Base-by-base conservation (phyloP, 2,888 invertebrate genomes). In the Leptopterna dolabrata region DNA sequence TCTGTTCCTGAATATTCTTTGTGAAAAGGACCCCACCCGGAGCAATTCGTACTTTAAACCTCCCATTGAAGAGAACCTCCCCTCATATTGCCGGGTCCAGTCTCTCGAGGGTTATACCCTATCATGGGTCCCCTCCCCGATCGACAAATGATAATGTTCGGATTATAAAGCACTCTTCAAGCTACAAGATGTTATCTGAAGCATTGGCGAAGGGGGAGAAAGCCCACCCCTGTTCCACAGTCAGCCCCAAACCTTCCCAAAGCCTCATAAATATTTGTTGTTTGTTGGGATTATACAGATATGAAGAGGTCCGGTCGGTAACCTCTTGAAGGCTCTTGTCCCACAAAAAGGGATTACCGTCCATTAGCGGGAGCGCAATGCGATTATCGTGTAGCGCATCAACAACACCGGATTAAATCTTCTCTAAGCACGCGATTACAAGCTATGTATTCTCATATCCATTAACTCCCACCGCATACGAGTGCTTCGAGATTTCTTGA, bases 91-190 rank as follows among this genome's bases (percentile, higher is more conserved):
- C 71, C 6, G 24, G 29, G 83, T 81, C 83, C 41, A 70, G n/a
- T 51, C 81, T 24, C 55, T 29, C 16, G 29, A 41, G 70, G 55
- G 70, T 83, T 19, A 85, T 85, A 71, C 73, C 51, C 71, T 85
- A 76, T 85, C 73, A 85, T 73, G 70, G 41, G 11, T 36, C 63
- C 41, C 85, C 73, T 41, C 24, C 63, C 19, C 30, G 86, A 86
- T 86, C 86, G 86, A 78, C 86, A 78, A 82, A 87, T 87, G 87
- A 87, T 87, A 87, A 87, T 87, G 87, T 87, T 71, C 81, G 71
- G 87, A 87, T 87, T 87, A 87, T 80, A 71, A 63, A 81, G 87
- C 87, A 87, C 87, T 86, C 73, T 86, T 19, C 86, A 24, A 43
- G 19, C 85, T 78, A 86, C 86, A 81, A 87, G 87, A 87, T 87